Evolutionary conservation across 2,113 vertebrate genomes (phyloP).

Genomic region (Boulengeromyrus knoepffleri): DNA sequence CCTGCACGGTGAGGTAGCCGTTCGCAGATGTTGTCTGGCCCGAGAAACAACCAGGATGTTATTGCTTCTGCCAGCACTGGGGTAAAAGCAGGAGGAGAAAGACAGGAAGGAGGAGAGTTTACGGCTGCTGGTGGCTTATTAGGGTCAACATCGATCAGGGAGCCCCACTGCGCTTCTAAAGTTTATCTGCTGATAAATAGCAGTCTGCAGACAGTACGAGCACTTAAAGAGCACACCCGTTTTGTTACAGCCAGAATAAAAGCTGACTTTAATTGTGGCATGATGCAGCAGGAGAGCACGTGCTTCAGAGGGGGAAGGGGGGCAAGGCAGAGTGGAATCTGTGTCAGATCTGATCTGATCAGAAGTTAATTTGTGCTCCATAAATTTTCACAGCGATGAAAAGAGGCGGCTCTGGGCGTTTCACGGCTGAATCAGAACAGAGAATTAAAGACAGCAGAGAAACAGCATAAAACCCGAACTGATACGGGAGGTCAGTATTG

Average conservation of each 20-base stretch:
- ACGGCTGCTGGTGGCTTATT: constrained; percentile 24
- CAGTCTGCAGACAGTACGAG: background rate
- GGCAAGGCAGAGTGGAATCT: background rate
- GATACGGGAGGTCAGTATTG: background rate
- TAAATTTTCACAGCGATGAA: background rate
- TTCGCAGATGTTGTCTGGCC: constrained; percentile 20
- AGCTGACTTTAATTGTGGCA: background rate
- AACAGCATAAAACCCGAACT: background rate
- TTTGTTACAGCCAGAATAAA: background rate
- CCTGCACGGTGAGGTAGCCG: constrained; percentile 31
- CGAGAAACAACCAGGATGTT: constrained; percentile 29
- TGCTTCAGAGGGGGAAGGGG: background rate
- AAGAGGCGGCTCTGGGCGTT: background rate
- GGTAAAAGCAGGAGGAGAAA: constrained; percentile 17
- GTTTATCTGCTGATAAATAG: background rate
- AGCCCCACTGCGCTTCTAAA: background rate
- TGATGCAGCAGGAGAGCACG: background rate
- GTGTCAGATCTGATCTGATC: background rate
- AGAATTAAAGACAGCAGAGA: background rate
- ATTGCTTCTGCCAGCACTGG: constrained; percentile 42
- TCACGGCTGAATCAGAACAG: background rate
- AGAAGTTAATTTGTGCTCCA: background rate
- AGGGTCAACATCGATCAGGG: constrained; percentile 1
- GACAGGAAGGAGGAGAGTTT: constrained; percentile 19
- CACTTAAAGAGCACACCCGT: background rate